Evolutionary conservation across 2,113 vertebrate species (phyloP).

Genomic region (Abramis brama): DNA sequence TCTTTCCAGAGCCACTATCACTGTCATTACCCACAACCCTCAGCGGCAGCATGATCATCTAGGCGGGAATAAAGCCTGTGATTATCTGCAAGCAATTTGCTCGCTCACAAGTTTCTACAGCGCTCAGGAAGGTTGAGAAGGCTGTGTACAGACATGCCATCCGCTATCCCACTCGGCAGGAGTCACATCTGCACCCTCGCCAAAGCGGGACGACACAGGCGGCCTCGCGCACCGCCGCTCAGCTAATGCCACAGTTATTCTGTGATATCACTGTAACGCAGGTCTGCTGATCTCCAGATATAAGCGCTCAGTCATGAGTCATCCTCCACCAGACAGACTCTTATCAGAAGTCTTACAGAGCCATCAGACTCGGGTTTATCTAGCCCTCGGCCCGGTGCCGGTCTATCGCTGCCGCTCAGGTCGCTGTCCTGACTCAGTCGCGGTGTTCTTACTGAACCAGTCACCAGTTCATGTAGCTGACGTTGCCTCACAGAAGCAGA

Average conservation of each 20-base stretch:
- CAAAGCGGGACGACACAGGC: background rate
- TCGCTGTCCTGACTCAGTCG: constrained; percentile 45
- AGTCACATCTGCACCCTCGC: no score
- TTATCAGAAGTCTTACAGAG: constrained; percentile 54
- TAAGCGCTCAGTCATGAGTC: constrained; percentile 42
- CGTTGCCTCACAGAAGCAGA: constrained; percentile 66
- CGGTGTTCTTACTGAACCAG: constrained; percentile 56
- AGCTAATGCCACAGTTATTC: background rate
- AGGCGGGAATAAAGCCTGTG: constrained; percentile 63
- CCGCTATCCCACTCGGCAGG: constrained; percentile 12
- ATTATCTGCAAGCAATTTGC: constrained; percentile 50
- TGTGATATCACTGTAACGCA: constrained; percentile 8
- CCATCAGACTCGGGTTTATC: constrained; percentile 55
- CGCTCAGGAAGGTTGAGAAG: constrained; percentile 37
- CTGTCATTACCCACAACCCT: constrained; percentile 64
- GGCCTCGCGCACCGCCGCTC: background rate
- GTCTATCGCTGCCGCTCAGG: constrained; percentile 31
- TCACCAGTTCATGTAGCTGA: constrained; percentile 58
- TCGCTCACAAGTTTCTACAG: constrained; percentile 47
- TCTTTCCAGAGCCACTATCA: constrained; percentile 70
- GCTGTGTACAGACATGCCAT: constrained; percentile 56
- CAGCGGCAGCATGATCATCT: constrained; percentile 67
- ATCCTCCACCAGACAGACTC: constrained; percentile 44
- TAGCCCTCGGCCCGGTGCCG: constrained; percentile 36
- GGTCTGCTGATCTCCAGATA: constrained; percentile 31